Conservation (phyloP, 2,113 vertebrate genomes). For the Pseudopipra pipra region DNA sequence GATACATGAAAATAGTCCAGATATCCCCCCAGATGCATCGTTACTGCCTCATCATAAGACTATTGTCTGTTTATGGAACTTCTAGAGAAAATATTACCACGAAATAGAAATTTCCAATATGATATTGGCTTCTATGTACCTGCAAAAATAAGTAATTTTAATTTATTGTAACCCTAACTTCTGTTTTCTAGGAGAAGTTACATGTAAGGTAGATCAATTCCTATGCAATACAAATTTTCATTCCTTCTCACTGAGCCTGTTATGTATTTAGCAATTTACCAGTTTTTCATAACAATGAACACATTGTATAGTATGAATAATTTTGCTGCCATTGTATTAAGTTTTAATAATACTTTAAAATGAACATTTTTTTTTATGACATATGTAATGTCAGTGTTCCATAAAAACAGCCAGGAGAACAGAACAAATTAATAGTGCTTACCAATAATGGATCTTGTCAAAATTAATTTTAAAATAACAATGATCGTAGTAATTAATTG, state of each 20-base stretch:
- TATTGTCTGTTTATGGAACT: background rate
- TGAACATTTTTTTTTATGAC: background rate
- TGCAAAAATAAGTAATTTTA: background rate
- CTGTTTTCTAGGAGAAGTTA: background rate
- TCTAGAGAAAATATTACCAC: background rate
- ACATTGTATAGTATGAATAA: background rate
- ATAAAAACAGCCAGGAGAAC: constrained; percentile 5
- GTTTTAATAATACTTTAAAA: constrained; percentile 51
- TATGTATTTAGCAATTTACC: constrained; percentile 16
- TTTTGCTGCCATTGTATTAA: constrained; percentile 32
- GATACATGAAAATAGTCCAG: background rate
- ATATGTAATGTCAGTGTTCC: background rate
- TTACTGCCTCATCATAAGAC: background rate
- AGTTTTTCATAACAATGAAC: constrained; percentile 21
- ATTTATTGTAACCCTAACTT: background rate
- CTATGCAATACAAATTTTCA: background rate
- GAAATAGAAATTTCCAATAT: background rate
- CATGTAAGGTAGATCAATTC: background rate
- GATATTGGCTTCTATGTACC: background rate
- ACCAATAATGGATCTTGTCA: constrained; percentile 27
- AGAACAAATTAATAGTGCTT: constrained; percentile 42
- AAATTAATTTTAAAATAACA: constrained; percentile 34
- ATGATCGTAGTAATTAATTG: background rate
- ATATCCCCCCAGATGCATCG: background rate
- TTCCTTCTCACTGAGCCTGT: background rate